phyloP scores from a whole-genome alignment of 2,113 vertebrate genomes.

The rat (Rattus norvegicus) region DNA sequence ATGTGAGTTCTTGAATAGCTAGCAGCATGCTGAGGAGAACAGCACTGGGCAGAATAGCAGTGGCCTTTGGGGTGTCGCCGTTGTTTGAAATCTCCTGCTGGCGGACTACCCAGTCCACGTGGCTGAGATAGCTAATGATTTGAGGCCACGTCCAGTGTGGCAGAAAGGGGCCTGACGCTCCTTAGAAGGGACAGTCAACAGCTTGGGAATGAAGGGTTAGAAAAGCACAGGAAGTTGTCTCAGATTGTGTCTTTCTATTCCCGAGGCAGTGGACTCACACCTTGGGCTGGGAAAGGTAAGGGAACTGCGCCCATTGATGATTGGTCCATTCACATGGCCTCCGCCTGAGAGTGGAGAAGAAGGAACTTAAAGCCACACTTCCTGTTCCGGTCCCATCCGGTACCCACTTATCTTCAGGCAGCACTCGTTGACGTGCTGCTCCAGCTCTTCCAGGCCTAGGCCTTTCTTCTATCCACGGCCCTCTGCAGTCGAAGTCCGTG shows the following conservation, averaged over 20 bases:
- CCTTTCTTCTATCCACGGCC: rapidly evolving
- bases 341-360: neutral
- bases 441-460: neutral
- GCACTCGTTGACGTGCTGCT: rapidly evolving
- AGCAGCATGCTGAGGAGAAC: neutral
- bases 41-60: neutral
- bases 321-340: neutral
- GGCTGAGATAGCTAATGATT: conserved; percentile 86
- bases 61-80: rapidly evolving
- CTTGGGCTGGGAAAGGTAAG: neutral
- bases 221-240: neutral
- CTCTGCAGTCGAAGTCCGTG: neutral
- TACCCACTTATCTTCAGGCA: rapidly evolving
- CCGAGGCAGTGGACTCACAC: neutral
- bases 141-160: conserved; percentile 83
- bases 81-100: conserved; percentile 74
- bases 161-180: conserved; percentile 81
- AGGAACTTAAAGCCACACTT: neutral
- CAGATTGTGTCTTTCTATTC: neutral
- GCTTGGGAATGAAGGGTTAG: neutral
- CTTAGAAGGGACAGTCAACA: neutral
- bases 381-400: neutral
- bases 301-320: neutral
- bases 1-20: neutral
- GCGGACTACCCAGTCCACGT: conserved; percentile 85